Conservation (phyloP, 1,140 invertebrate species). For the Drosophila virilis region DNA sequence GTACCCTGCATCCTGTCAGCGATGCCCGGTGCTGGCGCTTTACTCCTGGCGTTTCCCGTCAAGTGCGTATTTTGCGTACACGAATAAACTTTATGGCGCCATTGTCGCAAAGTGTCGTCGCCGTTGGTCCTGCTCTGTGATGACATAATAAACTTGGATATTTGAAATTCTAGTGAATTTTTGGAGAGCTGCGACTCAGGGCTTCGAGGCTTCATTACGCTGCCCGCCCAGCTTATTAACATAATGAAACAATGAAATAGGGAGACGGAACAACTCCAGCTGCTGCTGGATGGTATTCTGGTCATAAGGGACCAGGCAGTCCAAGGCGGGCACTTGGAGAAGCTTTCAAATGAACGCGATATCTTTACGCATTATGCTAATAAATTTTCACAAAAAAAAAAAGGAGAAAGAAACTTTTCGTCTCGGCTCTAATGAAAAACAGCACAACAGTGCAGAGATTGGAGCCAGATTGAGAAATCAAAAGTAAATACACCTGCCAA, state of each 20-base stretch:
- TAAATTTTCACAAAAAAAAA: conserved; percentile 58
- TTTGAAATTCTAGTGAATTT: conserved; percentile 58
- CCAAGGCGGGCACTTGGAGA: conserved; percentile 50
- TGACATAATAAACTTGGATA: conserved; percentile 67
- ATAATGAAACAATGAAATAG: conserved; percentile 71
- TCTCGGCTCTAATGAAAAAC: conserved; percentile 16
- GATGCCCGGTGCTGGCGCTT: background rate
- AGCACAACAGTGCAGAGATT: background rate
- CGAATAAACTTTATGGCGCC: conserved; percentile 68
- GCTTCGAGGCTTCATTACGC: conserved; percentile 45
- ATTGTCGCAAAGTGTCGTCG: conserved; percentile 59
- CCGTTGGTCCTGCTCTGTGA: conserved; percentile 32
- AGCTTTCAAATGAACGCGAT: conserved; percentile 79
- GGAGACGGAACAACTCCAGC: conserved; percentile 8
- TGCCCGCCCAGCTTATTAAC: conserved; percentile 65
- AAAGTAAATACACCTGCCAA: conserved; percentile 32
- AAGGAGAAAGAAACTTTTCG: conserved; percentile 6
- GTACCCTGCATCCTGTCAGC: conserved; percentile 3
- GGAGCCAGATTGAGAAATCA: conserved; percentile 43
- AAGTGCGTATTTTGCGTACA: conserved; percentile 59
- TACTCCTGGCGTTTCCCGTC: conserved; percentile 31
- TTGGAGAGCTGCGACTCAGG: conserved; percentile 7
- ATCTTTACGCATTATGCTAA: conserved; percentile 80
- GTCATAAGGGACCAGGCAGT: conserved; percentile 43
- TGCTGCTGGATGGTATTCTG: conserved; percentile 4